phyloP scores from a whole-genome alignment of 2,113 vertebrate genomes.

The Ranitomeya variabilis region DNA sequence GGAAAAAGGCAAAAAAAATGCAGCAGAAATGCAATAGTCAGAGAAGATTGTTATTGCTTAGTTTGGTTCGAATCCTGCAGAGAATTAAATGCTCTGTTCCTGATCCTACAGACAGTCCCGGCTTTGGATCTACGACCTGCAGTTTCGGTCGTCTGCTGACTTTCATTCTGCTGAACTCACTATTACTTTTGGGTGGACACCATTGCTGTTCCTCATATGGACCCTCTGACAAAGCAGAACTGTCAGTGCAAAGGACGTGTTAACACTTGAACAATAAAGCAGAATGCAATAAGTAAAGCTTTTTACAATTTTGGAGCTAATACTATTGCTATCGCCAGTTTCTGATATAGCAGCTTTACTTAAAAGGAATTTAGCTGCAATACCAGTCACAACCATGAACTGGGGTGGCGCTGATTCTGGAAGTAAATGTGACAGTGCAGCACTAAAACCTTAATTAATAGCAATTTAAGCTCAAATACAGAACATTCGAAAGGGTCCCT shows the following conservation, averaged over 20 bases:
- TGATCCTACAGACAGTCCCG: too few relatives aligned
- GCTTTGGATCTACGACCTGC: too few relatives aligned
- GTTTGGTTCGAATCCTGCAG: too few relatives aligned
- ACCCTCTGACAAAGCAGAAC: background rate
- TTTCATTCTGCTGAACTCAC: too few relatives aligned
- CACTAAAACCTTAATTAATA: background rate
- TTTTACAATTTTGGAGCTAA: too few relatives aligned
- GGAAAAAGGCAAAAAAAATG: too few relatives aligned
- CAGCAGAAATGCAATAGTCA: too few relatives aligned
- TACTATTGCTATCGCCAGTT: background rate
- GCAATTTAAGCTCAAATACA: background rate
- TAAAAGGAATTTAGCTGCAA: background rate
- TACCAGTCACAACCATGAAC: background rate
- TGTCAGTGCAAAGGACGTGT: background rate
- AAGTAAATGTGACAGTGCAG: background rate
- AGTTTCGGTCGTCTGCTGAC: too few relatives aligned
- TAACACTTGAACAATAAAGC: background rate
- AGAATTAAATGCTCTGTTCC: too few relatives aligned
- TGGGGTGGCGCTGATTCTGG: background rate
- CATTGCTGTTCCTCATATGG: background rate
- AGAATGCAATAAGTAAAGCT: background rate
- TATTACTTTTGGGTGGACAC: too few relatives aligned
- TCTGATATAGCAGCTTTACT: background rate
- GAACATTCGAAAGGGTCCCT: background rate
- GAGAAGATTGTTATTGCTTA: too few relatives aligned